Evolutionary conservation across 2,888 invertebrate genomes (phyloP).

Genomic region (Pachycephus smyrnensis): DNA sequence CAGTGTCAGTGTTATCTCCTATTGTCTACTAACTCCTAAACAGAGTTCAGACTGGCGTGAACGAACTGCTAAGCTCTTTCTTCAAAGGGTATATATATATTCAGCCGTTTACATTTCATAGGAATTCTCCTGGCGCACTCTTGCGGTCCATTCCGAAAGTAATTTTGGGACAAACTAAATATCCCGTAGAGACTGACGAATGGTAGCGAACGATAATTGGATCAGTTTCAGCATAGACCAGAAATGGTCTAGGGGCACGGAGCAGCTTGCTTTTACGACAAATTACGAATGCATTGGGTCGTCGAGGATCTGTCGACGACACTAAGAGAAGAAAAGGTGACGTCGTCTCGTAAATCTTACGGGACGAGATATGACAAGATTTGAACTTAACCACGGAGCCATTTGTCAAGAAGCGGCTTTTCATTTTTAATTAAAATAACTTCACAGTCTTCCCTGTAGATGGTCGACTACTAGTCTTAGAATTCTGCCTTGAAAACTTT

Average conservation of each 20-base stretch:
- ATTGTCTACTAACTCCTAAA: conserved; percentile 32
- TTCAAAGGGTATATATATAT: conserved; percentile 28
- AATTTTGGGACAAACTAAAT: background rate
- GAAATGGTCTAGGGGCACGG: background rate
- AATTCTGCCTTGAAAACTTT: background rate
- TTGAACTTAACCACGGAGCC: background rate
- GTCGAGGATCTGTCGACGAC: background rate
- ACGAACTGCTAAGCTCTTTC: conserved; percentile 34
- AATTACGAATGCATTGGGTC: background rate
- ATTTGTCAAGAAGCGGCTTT: background rate
- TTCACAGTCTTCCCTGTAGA: background rate
- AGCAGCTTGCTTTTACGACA: background rate
- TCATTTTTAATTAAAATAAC: background rate
- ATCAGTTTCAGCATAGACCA: background rate
- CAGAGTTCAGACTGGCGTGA: conserved; percentile 33
- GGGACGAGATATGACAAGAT: background rate
- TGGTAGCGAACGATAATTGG: background rate
- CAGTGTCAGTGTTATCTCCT: background rate
- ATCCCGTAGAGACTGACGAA: background rate
- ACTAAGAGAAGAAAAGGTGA: background rate
- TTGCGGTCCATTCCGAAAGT: conserved; percentile 2
- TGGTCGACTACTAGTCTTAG: background rate
- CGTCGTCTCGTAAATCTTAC: background rate
- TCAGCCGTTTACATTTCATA: conserved; percentile 45
- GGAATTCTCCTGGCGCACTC: conserved; percentile 35